Percentiles rank a stretch among this genome's conserved stretches.
Evolutionary conservation across 2,113 vertebrate species (phyloP).

Genomic region (Argyrosomus japonicus): DNA sequence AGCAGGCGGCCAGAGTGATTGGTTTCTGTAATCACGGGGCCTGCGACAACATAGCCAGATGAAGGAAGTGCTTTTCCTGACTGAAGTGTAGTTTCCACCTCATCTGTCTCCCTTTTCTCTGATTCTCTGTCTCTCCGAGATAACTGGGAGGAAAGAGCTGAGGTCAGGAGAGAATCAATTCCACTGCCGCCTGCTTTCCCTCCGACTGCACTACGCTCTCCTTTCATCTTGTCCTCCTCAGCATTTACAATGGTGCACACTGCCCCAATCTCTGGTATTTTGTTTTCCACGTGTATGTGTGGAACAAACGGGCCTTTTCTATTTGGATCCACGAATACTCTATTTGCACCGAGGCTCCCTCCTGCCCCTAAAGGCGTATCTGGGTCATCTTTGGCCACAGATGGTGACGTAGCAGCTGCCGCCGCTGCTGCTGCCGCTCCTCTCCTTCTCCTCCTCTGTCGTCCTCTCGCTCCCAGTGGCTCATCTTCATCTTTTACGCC

Average conservation of each 20-base stretch:
- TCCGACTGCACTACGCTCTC: constrained; percentile 72
- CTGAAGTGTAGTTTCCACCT: constrained; percentile 79
- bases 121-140: constrained; percentile 80
- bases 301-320: constrained; percentile 89
- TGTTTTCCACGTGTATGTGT: constrained; percentile 97
- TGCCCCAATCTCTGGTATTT: constrained; percentile 91
- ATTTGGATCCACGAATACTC: constrained; percentile 67
- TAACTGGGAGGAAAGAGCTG: constrained; percentile 75
- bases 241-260: constrained; percentile 97
- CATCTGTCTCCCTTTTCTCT: constrained; percentile 78
- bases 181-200: constrained; percentile 72
- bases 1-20: constrained; percentile 92
- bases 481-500: constrained; percentile 84
- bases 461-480: constrained; percentile 76
- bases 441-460: constrained; percentile 80
- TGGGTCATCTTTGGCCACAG: constrained; percentile 76
- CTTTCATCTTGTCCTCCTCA: constrained; percentile 90
- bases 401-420: constrained; percentile 14
- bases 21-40: constrained; percentile 93
- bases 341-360: constrained; percentile 44
- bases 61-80: constrained; percentile 93
- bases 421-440: constrained; percentile 33
- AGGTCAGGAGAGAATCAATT: constrained; percentile 74
- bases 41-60: constrained; percentile 92
- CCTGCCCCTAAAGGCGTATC: constrained; percentile 60